Evolutionary conservation across 2,113 vertebrate species (phyloP).

Genomic region (Rhinichthys klamathensis): DNA sequence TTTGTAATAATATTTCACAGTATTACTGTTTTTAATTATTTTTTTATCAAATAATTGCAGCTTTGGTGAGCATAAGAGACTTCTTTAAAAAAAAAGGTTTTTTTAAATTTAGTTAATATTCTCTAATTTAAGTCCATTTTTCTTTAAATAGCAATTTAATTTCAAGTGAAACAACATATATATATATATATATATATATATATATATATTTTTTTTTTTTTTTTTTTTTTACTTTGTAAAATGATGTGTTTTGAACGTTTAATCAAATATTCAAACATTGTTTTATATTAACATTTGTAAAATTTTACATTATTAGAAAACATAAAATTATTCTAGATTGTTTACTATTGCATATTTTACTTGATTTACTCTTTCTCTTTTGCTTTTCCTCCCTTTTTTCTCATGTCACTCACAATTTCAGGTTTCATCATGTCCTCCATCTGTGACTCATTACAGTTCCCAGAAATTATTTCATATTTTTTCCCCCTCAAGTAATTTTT

Average conservation of each 20-base stretch:
- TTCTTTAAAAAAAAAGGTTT: too few species aligned
- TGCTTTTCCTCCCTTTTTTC: neutral
- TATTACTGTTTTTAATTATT: neutral
- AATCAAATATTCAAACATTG: too few species aligned
- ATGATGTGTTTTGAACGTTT: too few species aligned
- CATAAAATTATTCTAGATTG: neutral
- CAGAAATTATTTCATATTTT: conserved; percentile 19
- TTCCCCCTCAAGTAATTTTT: neutral
- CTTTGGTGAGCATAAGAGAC: neutral
- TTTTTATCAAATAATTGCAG: neutral
- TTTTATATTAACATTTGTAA: neutral
- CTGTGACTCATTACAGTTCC: conserved; percentile 13
- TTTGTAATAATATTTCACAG: neutral
- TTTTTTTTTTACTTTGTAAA: too few species aligned
- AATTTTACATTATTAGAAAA: neutral
- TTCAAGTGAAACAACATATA: too few species aligned
- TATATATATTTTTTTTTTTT: too few species aligned
- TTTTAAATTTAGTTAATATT: too few species aligned
- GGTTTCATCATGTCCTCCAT: conserved; percentile 14
- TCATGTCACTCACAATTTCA: neutral
- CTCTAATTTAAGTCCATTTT: too few species aligned
- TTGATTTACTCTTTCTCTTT: neutral
- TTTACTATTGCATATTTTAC: neutral
- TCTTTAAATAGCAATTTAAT: too few species aligned
- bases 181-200: too few species aligned